Evolutionary conservation across 2,888 invertebrate genomes (phyloP), one percentile per base, ranked within the genome.

Genomic region (Epistrophe grossulariae): DNA sequence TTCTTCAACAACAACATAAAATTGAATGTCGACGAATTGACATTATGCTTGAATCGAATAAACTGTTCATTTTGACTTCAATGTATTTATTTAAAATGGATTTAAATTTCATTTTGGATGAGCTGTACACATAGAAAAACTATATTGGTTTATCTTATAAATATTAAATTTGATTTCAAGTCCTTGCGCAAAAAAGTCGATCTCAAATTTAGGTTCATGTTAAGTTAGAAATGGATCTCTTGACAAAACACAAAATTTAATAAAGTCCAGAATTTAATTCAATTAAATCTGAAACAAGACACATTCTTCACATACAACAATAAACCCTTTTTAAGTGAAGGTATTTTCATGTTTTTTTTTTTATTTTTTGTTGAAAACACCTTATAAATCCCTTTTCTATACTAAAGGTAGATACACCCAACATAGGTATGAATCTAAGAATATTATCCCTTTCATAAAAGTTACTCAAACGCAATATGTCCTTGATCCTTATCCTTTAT

Each of bases 401-500:
- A 13, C 35, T 19, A 15, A 28, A 45, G 43, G n/a, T 45, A 43
- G 4, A 48, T 10, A 62, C n/a, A 28, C 38, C 50, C 52, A 38
- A 28, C 70, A 70, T 70, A n/a, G n/a, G n/a, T n/a, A 24, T 24
- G 28, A 55, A 57, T 59, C 28, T 50, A 57, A 74, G 40, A 70
- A 28, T 40, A 40, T 70, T 70, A 74, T 74, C 48, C 45, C 43
- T 59, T 68, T 68, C 50, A 74, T 68, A 50, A 74, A 80, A 68
- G 59, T 80, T 50, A 60, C 50, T 68, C 66, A 48, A 6, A 68
- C 40, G 59, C 35, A 74, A 68, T 31, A 55, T 60, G 78, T 79
- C 79, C 79, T 87, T 83, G 83, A 83, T 83, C 66, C 50, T 72
- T 83, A 66, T 83, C 79, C 79, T 24, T 24, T 24, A 68, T 55